Percentiles rank a stretch among this genome's conserved stretches.
Conservation (phyloP, 1,140 invertebrate genomes). For the Drosophila nannoptera region DNA sequence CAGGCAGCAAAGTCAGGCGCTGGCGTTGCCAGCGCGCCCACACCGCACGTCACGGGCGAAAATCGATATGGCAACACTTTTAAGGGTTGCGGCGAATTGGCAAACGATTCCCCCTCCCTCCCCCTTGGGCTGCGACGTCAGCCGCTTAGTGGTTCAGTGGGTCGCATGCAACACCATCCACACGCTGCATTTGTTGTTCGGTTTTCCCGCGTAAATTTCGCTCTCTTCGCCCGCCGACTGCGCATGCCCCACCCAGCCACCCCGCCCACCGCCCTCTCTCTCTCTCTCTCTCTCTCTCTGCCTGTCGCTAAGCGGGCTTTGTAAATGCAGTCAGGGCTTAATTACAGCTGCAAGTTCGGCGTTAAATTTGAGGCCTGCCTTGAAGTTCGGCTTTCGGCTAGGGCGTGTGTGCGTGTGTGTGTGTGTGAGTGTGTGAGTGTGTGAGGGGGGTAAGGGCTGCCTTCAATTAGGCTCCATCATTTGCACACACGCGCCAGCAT, state of each 20-base stretch:
- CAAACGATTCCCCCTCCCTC: slow-evolving; percentile 14
- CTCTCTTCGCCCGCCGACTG: slow-evolving; percentile 36
- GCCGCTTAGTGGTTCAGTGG: slow-evolving; percentile 69
- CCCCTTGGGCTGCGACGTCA: not conserved
- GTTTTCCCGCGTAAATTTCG: slow-evolving; percentile 72
- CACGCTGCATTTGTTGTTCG: slow-evolving; percentile 46
- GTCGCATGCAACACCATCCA: slow-evolving; percentile 58
- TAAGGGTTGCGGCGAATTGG: slow-evolving; percentile 74
- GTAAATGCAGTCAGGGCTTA: slow-evolving; percentile 29
- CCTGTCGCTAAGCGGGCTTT: no score
- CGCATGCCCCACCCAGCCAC: slow-evolving; percentile 26
- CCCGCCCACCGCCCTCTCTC: not conserved
- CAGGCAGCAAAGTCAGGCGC: slow-evolving; percentile 64
- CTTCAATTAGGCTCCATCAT: slow-evolving; percentile 53
- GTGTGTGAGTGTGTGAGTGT: no score
- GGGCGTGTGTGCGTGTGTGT: no score
- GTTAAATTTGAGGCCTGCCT: slow-evolving; percentile 14
- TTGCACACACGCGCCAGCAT: slow-evolving; percentile 47
- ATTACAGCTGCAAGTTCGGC: slow-evolving; percentile 39
- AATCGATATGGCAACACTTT: slow-evolving; percentile 76
- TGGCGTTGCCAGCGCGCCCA: slow-evolving; percentile 10
- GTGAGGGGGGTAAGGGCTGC: not conserved
- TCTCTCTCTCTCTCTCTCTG: no score
- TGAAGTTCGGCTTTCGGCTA: not conserved
- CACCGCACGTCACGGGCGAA: slow-evolving; percentile 40